Base-by-base conservation (phyloP, 2,888 invertebrate species). In the Osedax frankpressi region DNA sequence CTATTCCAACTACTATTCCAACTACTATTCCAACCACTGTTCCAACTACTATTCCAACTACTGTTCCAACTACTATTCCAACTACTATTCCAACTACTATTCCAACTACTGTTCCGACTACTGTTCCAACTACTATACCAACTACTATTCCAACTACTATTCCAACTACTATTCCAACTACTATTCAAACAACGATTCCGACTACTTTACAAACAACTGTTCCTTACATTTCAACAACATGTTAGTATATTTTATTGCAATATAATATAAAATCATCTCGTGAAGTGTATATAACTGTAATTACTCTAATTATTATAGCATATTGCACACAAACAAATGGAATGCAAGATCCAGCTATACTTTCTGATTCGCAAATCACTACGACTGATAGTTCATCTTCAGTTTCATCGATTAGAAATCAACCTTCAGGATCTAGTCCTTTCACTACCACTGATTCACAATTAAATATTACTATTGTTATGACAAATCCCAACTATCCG, bases 401-500 rank as follows among this genome's bases (percentile, higher is more conserved):
- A 44, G 44, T 44, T 44, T 44, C 44, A 44, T 44, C 44, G 19
- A 6, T 44, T 11, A 6, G 44, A 44, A 44, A 6, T 11, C 44
- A 11, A 44, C 11, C 44, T 11, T 44, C 44, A 11, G 44, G 19
- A 44, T 19, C 44, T 11, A 44, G 6, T 44, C 44, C 44, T 11
- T 44, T 44, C 19, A 44, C 11, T 19, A 44, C 44, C 6, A 44
- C 44, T 11, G 11, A 44, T 44, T 11, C 44, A 11, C 44, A 44
- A 44, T 29, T 69, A 69, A 69, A 69, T 69, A 29, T 69, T 29
- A 69, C 69, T 19, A 69, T 69, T 29, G 30, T 28, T 25, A 28
- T 69, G 69, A 69, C 69, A 28, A 69, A 69, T n/a, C 28, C n/a
- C 28, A 29, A 28, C 19, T 69, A 19, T n/a, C 69, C 69, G 19